Evolutionary conservation across 1,140 invertebrate genomes (phyloP).

Genomic region (Leptinotarsa defecta): DNA sequence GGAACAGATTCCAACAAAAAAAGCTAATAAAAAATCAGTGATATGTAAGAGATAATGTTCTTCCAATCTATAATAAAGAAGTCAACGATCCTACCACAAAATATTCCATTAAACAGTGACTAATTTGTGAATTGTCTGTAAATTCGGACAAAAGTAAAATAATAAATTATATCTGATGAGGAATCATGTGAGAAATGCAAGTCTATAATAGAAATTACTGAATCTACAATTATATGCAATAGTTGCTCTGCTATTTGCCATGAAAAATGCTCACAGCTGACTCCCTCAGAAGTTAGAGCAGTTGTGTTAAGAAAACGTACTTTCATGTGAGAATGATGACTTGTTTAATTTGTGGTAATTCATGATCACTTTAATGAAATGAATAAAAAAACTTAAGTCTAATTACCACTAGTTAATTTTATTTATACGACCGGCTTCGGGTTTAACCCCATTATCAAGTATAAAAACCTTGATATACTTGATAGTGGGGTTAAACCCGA

Average conservation of each 20-base stretch:
- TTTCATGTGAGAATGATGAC: not conserved
- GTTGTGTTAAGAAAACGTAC: constrained; percentile 6
- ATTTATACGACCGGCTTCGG: too few species aligned
- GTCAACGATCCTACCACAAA: not conserved
- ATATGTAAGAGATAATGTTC: not conserved
- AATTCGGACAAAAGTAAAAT: not conserved
- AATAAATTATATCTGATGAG: not conserved
- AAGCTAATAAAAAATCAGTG: not conserved
- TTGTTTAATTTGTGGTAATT: too few species aligned
- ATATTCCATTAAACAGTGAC: not conserved
- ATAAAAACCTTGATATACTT: too few species aligned
- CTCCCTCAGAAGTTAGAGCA: not conserved
- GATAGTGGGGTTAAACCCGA: too few species aligned
- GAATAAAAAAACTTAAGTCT: too few species aligned
- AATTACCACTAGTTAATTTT: too few species aligned
- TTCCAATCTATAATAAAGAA: not conserved
- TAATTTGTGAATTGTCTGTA: not conserved
- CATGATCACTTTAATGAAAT: too few species aligned
- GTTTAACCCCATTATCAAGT: too few species aligned
- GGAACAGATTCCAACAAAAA: not conserved
- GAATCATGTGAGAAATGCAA: constrained; percentile 7
- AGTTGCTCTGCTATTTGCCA: not conserved
- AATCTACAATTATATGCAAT: constrained; percentile 9
- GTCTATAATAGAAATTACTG: not conserved
- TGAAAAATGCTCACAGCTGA: constrained; percentile 15